phyloP scores from a whole-genome alignment of 1,140 invertebrate species.

The Colletes latitarsis region DNA sequence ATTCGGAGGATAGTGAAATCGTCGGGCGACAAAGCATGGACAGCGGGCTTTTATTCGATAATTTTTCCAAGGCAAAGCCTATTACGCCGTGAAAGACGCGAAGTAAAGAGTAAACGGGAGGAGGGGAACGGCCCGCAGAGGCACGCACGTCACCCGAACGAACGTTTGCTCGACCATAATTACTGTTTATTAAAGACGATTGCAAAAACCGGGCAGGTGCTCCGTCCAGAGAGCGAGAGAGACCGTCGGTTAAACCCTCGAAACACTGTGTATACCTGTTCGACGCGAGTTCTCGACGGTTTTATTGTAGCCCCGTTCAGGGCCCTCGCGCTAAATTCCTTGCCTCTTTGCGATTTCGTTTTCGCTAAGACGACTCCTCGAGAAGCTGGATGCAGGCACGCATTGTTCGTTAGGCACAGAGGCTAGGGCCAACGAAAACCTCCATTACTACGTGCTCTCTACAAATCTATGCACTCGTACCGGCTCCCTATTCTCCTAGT shows the following conservation, averaged over 20 bases:
- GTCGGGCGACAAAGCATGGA: not conserved
- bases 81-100: slow-evolving; percentile 18
- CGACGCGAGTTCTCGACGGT: slow-evolving; percentile 22
- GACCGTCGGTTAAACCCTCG: slow-evolving; percentile 12
- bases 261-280: slow-evolving; percentile 24
- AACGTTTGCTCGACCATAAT: slow-evolving; percentile 50
- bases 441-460: too few species aligned
- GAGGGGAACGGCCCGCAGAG: slow-evolving; percentile 1
- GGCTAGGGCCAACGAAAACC: not conserved
- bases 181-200: slow-evolving; percentile 67
- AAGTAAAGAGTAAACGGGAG: not conserved
- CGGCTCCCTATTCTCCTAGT: too few species aligned
- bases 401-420: not conserved
- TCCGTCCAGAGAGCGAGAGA: slow-evolving; percentile 7
- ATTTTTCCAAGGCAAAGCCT: slow-evolving; percentile 25
- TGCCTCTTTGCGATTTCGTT: slow-evolving; percentile 56
- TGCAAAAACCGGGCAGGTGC: slow-evolving; percentile 64
- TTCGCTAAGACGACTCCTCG: slow-evolving; percentile 5
- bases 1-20: not conserved
- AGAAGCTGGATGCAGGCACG: not conserved
- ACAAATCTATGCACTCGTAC: too few species aligned
- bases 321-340: slow-evolving; percentile 50
- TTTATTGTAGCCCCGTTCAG: slow-evolving; percentile 22
- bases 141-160: slow-evolving; percentile 3
- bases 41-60: slow-evolving; percentile 7